Evolutionary conservation across 2,113 vertebrate genomes (phyloP).

Genomic region (Aythya baeri): DNA sequence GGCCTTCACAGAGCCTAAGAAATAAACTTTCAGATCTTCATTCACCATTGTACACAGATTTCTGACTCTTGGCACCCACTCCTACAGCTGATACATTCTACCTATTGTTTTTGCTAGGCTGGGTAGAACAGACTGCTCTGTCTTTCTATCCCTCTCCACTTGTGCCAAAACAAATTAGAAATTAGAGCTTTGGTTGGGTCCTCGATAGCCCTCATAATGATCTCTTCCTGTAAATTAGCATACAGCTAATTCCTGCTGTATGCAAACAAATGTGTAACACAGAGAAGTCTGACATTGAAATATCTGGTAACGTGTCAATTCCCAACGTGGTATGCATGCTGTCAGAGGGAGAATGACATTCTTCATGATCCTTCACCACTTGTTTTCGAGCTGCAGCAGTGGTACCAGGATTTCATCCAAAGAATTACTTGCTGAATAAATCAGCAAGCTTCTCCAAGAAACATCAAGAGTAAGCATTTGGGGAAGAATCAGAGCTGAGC

Average conservation of each 20-base stretch:
- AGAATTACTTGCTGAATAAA: background rate
- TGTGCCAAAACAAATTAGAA: background rate
- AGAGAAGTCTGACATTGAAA: background rate
- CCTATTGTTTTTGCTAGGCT: background rate
- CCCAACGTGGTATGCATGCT: accelerated
- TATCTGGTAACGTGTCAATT: background rate
- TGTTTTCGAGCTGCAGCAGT: background rate
- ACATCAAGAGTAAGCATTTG: background rate
- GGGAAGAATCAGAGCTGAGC: background rate
- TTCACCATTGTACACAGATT: background rate
- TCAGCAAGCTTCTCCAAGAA: background rate
- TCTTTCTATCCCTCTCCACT: background rate
- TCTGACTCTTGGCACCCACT: background rate
- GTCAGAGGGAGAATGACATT: background rate
- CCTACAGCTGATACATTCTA: background rate
- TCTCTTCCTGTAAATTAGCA: background rate
- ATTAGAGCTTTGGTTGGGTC: background rate
- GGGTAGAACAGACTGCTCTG: background rate
- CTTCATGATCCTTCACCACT: background rate
- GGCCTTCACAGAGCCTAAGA: background rate
- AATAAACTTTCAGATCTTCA: background rate
- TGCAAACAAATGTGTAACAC: background rate
- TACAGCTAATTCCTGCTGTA: background rate
- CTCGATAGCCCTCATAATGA: background rate
- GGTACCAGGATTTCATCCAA: background rate